Evolutionary conservation across 2,113 vertebrate species (phyloP), one percentile per base, ranked within the genome.

Genomic region (Solenodon paradoxus): DNA sequence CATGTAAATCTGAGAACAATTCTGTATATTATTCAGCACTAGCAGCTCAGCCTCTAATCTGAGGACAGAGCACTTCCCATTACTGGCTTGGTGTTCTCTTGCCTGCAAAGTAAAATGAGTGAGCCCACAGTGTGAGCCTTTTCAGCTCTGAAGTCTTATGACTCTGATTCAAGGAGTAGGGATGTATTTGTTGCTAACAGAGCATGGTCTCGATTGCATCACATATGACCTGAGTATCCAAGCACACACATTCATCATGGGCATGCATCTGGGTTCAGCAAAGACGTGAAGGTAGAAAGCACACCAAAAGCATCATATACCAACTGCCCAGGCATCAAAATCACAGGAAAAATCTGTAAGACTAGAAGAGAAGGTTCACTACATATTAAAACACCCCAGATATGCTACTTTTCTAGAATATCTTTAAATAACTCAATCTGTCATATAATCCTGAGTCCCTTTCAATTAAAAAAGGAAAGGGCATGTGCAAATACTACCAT

Each of bases 401-500:
- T 22, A 71, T 7, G 13, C 9, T 30, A 11, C 28, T 47, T 45
- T 78, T 69, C 53, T 20, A 68, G 45, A 88, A 64, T 13, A 49
- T 49, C 42, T 75, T 61, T 40, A 64, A 72, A 78, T 15, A 66
- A 45, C 24, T 74, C 24, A 9, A 42, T 40, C 30, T 90, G 35
- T n/a, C 86, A 85, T 10, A 38, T 0, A 38, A 57, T 19, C 40
- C 53, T 94, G 49, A 15, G 38, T 17, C 53, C 19, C 9, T 35
- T 94, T 71, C 49, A 71, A 83, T 80, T 84, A 40, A 94, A 55
- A 94, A 45, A 92, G n/a, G 35, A n/a, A 47, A 45, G 5, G 78
- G 11, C 55, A 69, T 4, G 22, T 9, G 16, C 12, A 84, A 91
- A 96, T 95, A 72, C 47, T 92, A 87, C 24, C 49, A 71, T 61